Percentiles rank a stretch among this genome's conserved stretches.
These are phyloP conservation scores for Propithecus deckenii DNA, from an alignment of 2,797 vertebrate species.

Conservation along the genomic window DNA sequence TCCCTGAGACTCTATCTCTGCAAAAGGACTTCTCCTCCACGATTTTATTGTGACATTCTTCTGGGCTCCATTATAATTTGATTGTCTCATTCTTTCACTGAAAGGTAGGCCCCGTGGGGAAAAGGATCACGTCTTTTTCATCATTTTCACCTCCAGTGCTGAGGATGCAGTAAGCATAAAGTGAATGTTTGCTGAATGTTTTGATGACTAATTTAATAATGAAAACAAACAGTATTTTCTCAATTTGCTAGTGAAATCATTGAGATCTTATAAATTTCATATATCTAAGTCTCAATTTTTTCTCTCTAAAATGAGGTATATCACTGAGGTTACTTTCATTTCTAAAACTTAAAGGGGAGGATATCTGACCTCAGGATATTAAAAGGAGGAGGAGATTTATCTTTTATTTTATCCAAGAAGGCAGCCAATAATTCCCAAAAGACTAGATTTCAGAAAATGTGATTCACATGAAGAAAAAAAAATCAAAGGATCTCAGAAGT, in stretches of 20 bases:
- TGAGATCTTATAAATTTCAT: not conserved
- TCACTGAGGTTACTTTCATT: not conserved
- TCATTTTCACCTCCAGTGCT: not conserved
- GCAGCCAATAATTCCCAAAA: not conserved
- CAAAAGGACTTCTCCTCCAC: fast-evolving
- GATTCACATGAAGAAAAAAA: not conserved
- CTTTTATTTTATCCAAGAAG: not conserved
- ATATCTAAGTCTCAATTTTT: not conserved
- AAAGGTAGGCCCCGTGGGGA: not conserved
- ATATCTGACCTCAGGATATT: not conserved
- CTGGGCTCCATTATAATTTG: not conserved
- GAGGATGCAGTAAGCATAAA: not conserved
- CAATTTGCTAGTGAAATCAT: not conserved
- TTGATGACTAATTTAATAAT: not conserved
- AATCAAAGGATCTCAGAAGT: not conserved
- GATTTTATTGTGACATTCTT: not conserved
- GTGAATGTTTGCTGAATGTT: not conserved
- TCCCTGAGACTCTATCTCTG: not conserved
- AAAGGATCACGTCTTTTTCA: not conserved
- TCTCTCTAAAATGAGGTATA: not conserved
- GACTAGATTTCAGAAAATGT: not conserved
- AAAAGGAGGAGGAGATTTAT: not conserved
- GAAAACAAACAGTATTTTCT: not conserved
- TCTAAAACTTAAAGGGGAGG: not conserved
- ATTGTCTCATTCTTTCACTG: not conserved